Percentiles rank a stretch among this genome's conserved stretches.
Conservation (phyloP, 2,888 invertebrate genomes). For the Encarsia formosa region DNA sequence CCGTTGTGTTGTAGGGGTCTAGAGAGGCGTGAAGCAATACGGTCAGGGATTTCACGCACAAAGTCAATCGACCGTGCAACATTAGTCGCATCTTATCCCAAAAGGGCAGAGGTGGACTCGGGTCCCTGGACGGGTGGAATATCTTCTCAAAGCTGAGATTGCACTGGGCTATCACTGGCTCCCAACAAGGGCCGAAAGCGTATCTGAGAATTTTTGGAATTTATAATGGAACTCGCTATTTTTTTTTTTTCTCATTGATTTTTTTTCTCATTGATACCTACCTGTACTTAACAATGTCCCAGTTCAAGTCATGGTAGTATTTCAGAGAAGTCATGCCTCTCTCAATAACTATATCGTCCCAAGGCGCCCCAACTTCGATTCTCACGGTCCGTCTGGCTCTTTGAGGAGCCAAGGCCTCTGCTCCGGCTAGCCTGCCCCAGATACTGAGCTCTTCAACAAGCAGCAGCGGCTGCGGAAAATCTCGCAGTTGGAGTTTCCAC, state of each 20-base stretch:
- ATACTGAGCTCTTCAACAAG: conserved; percentile 77
- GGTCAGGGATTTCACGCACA: conserved; percentile 82
- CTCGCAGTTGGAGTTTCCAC: conserved; percentile 86
- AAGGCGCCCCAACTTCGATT: conserved; percentile 80
- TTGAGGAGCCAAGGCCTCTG: conserved; percentile 76
- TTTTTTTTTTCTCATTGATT: neutral
- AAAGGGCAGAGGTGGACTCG: conserved; percentile 88
- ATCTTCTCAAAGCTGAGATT: conserved; percentile 85
- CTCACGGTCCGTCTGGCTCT: conserved; percentile 74
- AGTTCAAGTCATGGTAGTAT: conserved; percentile 96
- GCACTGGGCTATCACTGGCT: conserved; percentile 89
- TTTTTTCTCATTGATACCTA: conserved; percentile 55
- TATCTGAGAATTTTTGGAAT: no score
- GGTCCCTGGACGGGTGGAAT: conserved; percentile 82
- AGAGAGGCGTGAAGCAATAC: conserved; percentile 91
- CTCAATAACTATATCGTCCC: conserved; percentile 76
- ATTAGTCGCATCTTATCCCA: conserved; percentile 96
- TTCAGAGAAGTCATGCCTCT: conserved; percentile 92
- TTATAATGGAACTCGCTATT: no score
- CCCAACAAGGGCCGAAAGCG: conserved; percentile 99
- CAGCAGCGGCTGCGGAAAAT: conserved; percentile 92
- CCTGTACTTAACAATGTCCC: conserved; percentile 82
- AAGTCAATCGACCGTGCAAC: conserved; percentile 87
- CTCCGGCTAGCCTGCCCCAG: conserved; percentile 87
- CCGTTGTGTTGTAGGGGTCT: conserved; percentile 98